Percentiles rank a stretch among this genome's conserved stretches.
Evolutionary conservation across 37 sponge, comb jelly and placozoan species (phyloP).

Genomic region (Cliona cf. orientalis): DNA sequence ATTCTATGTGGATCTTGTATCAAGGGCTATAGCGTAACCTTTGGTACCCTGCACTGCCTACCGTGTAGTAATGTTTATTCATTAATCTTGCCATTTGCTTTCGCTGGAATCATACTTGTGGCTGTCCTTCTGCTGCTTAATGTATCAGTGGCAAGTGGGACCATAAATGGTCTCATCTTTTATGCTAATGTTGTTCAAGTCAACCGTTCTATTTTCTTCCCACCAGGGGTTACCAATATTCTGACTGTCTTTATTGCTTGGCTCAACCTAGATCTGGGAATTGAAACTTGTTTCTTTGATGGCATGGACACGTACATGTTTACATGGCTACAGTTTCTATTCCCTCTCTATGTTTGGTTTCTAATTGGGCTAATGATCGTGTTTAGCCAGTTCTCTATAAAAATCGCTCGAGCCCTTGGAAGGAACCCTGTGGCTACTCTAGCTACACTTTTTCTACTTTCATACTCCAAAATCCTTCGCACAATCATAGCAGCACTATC

Average conservation of each 20-base stretch:
- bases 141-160: background rate
- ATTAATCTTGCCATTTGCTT: constrained; percentile 6
- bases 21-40: too few relatives aligned
- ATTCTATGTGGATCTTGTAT: too few relatives aligned
- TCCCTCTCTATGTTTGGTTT: constrained; percentile 28
- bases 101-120: constrained; percentile 7
- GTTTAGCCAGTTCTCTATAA: background rate
- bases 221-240: background rate
- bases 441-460: too few relatives aligned
- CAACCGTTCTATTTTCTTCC: too few relatives aligned
- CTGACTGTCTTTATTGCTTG: constrained; percentile 7
- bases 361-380: constrained; percentile 7
- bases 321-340: constrained; percentile 44
- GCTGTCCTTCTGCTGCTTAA: constrained; percentile 4
- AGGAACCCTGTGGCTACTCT: too few relatives aligned
- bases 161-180: constrained; percentile 2
- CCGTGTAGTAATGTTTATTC: too few relatives aligned
- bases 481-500: too few relatives aligned
- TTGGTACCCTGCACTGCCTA: too few relatives aligned
- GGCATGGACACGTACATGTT: constrained; percentile 20
- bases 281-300: constrained; percentile 38
- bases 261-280: too few relatives aligned
- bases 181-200: too few relatives aligned
- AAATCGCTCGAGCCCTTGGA: too few relatives aligned
- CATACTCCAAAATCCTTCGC: too few relatives aligned